These are phyloP conservation scores for Drusus annulatus DNA, from an alignment of 1,140 invertebrate species.

Conservation along the genomic window DNA sequence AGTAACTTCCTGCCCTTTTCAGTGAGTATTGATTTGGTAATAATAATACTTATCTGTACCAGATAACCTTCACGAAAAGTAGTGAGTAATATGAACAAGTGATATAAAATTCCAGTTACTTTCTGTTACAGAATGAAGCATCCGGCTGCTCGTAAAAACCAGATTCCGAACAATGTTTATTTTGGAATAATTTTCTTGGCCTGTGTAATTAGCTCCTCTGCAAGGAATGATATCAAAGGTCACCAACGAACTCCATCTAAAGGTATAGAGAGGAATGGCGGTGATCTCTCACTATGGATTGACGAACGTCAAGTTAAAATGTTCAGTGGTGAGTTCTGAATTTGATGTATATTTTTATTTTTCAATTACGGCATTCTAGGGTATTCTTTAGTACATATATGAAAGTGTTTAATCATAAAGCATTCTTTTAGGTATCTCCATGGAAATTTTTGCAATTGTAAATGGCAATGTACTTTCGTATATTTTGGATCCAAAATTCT, in stretches of 20 bases:
- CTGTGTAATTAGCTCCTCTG: constrained; percentile 39
- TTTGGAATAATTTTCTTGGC: constrained; percentile 32
- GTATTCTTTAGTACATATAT: neutral
- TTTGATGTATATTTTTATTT: neutral
- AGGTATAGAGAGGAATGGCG: constrained; percentile 66
- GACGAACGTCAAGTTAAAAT: constrained; percentile 90
- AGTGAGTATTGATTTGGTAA: neutral
- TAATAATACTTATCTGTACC: neutral
- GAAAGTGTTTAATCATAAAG: neutral
- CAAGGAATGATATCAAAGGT: constrained; percentile 50
- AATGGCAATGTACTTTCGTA: constrained; percentile 89
- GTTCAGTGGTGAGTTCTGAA: constrained; percentile 79
- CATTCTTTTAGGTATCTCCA: constrained; percentile 78
- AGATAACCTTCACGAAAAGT: no score
- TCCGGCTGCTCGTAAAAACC: neutral
- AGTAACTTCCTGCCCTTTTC: no score
- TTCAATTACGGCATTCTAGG: neutral
- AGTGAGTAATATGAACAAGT: no score
- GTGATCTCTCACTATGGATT: constrained; percentile 89
- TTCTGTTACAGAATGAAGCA: neutral
- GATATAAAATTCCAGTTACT: neutral
- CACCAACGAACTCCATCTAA: constrained; percentile 62
- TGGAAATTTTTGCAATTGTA: constrained; percentile 91
- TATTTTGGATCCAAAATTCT: constrained; percentile 90
- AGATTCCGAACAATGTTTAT: neutral